Percentiles rank a stretch among this genome's conserved stretches.
Conservation (phyloP, 1,140 invertebrate genomes). For the Hestina assimilis region DNA sequence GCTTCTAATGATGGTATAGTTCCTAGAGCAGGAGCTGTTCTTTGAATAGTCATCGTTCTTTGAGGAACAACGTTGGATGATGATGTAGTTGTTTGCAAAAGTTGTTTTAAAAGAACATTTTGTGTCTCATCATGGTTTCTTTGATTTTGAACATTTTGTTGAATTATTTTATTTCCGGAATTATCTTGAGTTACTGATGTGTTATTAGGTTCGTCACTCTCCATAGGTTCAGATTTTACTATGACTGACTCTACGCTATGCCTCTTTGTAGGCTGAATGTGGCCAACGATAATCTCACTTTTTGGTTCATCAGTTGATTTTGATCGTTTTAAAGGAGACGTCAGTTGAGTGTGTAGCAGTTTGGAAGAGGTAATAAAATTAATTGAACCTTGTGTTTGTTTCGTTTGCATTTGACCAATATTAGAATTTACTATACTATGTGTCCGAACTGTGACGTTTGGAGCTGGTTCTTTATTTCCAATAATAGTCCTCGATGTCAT, state of each 20-base stretch:
- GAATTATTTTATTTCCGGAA: conserved; percentile 38
- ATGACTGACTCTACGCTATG: conserved; percentile 76
- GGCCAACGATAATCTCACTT: conserved; percentile 69
- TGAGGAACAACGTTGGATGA: conserved; percentile 75
- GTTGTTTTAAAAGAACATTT: conserved; percentile 93
- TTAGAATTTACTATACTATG: conserved; percentile 59
- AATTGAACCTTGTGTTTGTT: conserved; percentile 48
- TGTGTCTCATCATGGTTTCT: conserved; percentile 86
- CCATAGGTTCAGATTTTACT: conserved; percentile 76
- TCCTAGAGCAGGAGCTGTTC: conserved; percentile 81
- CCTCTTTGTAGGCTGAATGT: conserved; percentile 72
- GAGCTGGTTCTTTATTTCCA: conserved; percentile 61
- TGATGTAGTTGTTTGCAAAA: conserved; percentile 90
- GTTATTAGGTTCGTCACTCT: conserved; percentile 65
- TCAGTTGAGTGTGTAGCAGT: conserved; percentile 79
- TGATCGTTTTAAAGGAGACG: conserved; percentile 76
- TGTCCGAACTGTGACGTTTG: conserved; percentile 69
- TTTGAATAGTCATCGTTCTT: conserved; percentile 73
- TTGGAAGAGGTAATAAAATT: conserved; percentile 75
- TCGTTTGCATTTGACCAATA: conserved; percentile 57
- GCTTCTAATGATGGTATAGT: conserved; percentile 86
- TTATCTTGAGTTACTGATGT: conserved; percentile 34
- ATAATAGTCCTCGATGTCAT: conserved; percentile 72
- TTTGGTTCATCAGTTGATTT: conserved; percentile 78
- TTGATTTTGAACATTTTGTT: conserved; percentile 49